Evolutionary conservation across 2,888 invertebrate species (phyloP).

Genomic region (Byasa hedistus): DNA sequence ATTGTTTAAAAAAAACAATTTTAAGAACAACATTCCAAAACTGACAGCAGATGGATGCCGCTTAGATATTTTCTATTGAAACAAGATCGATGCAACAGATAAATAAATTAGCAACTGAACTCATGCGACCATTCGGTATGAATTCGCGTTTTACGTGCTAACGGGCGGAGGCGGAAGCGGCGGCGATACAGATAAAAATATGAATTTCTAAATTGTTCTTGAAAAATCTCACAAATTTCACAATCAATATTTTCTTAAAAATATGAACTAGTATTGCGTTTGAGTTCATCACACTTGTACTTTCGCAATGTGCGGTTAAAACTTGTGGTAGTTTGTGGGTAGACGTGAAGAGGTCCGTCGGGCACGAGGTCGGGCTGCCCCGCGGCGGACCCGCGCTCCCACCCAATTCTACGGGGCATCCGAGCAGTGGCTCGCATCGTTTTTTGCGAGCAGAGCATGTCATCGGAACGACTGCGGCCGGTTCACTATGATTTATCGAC

Average conservation of each 20-base stretch:
- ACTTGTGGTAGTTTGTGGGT: too few species aligned
- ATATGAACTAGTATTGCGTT: too few species aligned
- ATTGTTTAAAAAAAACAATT: slow-evolving; percentile 35
- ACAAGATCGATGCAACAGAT: slow-evolving; percentile 55
- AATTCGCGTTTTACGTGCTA: slow-evolving; percentile 42
- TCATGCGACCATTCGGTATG: slow-evolving; percentile 57
- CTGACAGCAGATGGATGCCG: slow-evolving; percentile 16
- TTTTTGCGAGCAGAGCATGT: slow-evolving; percentile 78
- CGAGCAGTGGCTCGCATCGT: slow-evolving; percentile 76
- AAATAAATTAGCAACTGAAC: slow-evolving; percentile 62
- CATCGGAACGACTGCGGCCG: slow-evolving; percentile 78
- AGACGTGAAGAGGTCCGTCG: too few species aligned
- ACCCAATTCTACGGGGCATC: slow-evolving; percentile 75
- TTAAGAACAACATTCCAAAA: slow-evolving; percentile 9
- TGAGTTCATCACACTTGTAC: too few species aligned
- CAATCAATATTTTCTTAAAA: too few species aligned
- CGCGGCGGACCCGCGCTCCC: slow-evolving; percentile 59
- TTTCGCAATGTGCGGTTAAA: too few species aligned
- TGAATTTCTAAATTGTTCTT: too few species aligned
- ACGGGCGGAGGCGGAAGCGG: not conserved
- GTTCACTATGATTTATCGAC: slow-evolving; percentile 79
- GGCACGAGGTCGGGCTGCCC: slow-evolving; percentile 44
- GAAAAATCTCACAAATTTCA: too few species aligned
- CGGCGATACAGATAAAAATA: not conserved
- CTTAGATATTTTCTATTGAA: slow-evolving; percentile 32